Base-by-base conservation (phyloP, 92 coral and sea anemone genomes). In the Heliopora coerulea region DNA sequence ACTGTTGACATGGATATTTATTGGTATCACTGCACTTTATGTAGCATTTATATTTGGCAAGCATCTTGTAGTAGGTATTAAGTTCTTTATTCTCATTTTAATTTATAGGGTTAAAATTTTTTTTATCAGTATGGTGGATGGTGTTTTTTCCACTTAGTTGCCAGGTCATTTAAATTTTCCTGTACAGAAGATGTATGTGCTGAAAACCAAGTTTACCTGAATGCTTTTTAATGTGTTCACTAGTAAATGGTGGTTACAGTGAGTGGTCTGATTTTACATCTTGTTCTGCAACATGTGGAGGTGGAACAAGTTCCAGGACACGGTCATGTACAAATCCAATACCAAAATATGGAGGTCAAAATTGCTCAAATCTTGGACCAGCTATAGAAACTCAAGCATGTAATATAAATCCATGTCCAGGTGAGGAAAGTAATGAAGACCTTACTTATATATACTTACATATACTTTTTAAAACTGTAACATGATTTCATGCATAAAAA, bases 221-320 rank as follows among this genome's bases (percentile, higher is more conserved):
- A 8, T 26, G 41, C 19, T 44, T 35, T 12, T 25, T 10, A n/a
- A n/a, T n/a, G 14, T 25, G 11, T 58, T 58, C 37, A 21, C 14
- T 58, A 67, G 74, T 67, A 25, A 21, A 67, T 67, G 74, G 74
- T 44, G 74, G 59, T 30, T 67, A 44, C 18, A 67, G 74, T 23
- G 39, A 67, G 34, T 67, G 74, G 74, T 67, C 74, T 2, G 41
- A 15, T 26, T 67, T 46, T 35, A 67, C 59, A 3, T 24, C 59
- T 1, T 67, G 74, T 37, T 46, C 74, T 46, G 58, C 58, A 67
- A 26, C 59, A 29, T 67, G 74, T 41, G 74, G 74, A n/a, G 41
- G 74, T 48, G 74, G 74, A 21, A 37, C 40, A 0, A 67, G 30
- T 6, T 11, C 74, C 0, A 24, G 59, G 21, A 48, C 59, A 27